These are phyloP conservation scores for Pseudochromis fuscus DNA, from an alignment of 2,797 vertebrate genomes.

Conservation along the genomic window DNA sequence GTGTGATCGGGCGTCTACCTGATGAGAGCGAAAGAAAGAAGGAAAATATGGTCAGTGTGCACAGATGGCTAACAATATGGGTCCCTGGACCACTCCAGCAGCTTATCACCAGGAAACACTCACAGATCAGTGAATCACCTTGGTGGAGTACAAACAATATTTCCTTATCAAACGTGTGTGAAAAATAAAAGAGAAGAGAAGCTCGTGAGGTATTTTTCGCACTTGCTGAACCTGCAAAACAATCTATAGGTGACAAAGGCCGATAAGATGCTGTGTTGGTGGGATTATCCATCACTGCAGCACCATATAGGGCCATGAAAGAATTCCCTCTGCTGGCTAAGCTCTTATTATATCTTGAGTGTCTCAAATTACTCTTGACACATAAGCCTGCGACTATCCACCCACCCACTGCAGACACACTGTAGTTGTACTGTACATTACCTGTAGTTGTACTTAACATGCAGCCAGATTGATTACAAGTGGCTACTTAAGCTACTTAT, in stretches of 20 bases:
- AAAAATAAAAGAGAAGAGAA: background rate
- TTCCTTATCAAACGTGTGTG: constrained; percentile 12
- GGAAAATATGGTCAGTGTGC: constrained; percentile 43
- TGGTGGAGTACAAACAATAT: constrained; percentile 19
- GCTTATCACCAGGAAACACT: constrained; percentile 67
- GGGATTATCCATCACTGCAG: constrained; percentile 36
- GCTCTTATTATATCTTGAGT: constrained; percentile 45
- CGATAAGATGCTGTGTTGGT: constrained; percentile 12
- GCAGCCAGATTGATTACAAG: background rate
- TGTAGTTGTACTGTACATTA: background rate
- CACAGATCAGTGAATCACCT: constrained; percentile 40
- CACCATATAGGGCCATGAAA: constrained; percentile 55
- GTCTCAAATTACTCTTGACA: constrained; percentile 53
- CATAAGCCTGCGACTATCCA: background rate
- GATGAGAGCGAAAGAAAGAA: constrained; percentile 20
- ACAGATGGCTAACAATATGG: constrained; percentile 84
- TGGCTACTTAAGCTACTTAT: constrained; percentile 28
- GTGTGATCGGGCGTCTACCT: constrained; percentile 28
- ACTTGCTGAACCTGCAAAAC: constrained; percentile 19
- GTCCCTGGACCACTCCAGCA: constrained; percentile 76
- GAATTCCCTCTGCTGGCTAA: constrained; percentile 22
- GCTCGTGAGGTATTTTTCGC: background rate
- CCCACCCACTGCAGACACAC: constrained; percentile 20
- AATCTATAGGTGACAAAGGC: constrained; percentile 9
- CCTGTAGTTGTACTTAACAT: constrained; percentile 5